phyloP scores from a whole-genome alignment of 2,113 vertebrate genomes.

The Silurus meridionalis region DNA sequence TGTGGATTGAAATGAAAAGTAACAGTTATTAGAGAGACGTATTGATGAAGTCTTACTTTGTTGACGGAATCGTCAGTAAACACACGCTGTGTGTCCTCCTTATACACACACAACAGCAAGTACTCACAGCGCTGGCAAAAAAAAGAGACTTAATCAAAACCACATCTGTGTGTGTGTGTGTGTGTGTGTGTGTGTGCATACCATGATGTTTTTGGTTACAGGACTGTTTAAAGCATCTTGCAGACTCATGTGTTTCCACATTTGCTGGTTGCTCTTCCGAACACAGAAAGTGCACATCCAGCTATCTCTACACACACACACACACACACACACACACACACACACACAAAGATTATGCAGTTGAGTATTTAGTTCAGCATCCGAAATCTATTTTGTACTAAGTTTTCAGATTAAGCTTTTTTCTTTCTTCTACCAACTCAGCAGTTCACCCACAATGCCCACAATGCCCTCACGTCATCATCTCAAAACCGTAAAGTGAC shows the following conservation, averaged over 20 bases:
- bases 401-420: neutral
- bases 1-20: neutral
- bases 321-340: slow-evolving; percentile 36
- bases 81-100: slow-evolving; percentile 52
- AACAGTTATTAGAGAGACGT: neutral
- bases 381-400: neutral
- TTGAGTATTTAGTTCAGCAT: neutral
- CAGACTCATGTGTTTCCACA: slow-evolving; percentile 16
- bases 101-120: slow-evolving; percentile 63
- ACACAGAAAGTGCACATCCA: slow-evolving; percentile 72
- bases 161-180: neutral
- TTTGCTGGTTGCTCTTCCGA: neutral
- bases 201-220: slow-evolving; percentile 58
- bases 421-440: neutral
- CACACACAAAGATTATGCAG: neutral
- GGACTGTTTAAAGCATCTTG: slow-evolving; percentile 10
- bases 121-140: slow-evolving; percentile 68
- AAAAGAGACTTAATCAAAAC: slow-evolving; percentile 1
- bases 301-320: slow-evolving; percentile 47
- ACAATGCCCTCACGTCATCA: neutral
- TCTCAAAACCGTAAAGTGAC: neutral
- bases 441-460: neutral
- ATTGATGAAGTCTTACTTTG: slow-evolving; percentile 53
- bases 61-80: slow-evolving; percentile 55
- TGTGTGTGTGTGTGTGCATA: slow-evolving; percentile 42